A percentile compares a stretch with the other conserved stretches of the same genome.
Conservation (phyloP, 2,888 invertebrate species). For the Deroplatys truncata region DNA sequence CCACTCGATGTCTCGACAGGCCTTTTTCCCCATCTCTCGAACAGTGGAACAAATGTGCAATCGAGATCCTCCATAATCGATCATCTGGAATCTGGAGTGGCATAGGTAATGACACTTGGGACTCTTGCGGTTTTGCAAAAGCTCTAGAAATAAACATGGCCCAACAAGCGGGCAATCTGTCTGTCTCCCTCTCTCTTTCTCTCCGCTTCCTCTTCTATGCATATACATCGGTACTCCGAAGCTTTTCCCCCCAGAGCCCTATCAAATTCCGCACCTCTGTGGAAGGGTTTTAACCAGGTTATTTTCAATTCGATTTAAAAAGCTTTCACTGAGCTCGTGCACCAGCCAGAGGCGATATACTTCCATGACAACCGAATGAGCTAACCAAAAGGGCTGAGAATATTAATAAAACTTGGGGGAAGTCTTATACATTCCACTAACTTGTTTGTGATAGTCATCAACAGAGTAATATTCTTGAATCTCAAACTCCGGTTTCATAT, state of each 20-base stretch:
- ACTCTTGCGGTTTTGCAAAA: not conserved
- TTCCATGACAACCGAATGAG: not conserved
- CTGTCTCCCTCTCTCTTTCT: too few species aligned
- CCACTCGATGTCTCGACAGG: not conserved
- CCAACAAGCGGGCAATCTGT: too few species aligned
- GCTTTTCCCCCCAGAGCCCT: not conserved
- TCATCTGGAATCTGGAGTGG: not conserved
- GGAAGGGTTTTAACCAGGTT: not conserved
- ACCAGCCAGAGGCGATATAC: not conserved
- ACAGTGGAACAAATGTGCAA: not conserved
- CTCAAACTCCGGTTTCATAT: too few species aligned
- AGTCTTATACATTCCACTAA: not conserved
- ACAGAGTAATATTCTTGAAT: too few species aligned
- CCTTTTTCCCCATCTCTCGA: too few species aligned
- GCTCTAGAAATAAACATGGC: not conserved
- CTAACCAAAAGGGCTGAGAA: not conserved
- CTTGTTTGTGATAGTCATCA: too few species aligned
- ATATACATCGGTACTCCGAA: not conserved
- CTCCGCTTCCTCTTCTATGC: too few species aligned
- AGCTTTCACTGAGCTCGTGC: not conserved
- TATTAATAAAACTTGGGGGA: not conserved
- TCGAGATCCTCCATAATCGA: not conserved
- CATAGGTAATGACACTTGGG: not conserved
- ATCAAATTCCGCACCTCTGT: not conserved
- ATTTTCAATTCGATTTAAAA: not conserved